Evolutionary conservation across 2,797 vertebrate genomes (phyloP).

Genomic region (Catharus ustulatus): DNA sequence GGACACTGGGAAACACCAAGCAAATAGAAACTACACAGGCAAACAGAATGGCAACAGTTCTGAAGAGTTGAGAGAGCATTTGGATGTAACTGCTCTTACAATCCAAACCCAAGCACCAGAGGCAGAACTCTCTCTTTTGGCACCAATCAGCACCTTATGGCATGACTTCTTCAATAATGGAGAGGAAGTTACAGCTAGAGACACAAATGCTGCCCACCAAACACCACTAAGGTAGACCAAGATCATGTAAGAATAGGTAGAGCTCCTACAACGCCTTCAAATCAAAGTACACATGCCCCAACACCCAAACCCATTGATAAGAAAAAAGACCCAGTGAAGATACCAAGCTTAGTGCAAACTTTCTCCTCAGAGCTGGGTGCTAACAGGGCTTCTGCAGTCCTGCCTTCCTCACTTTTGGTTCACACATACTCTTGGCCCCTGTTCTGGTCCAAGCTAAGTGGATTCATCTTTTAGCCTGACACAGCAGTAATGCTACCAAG

Average conservation of each 20-base stretch:
- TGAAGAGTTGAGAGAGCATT: background rate
- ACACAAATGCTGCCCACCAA: fast-evolving
- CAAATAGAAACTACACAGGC: background rate
- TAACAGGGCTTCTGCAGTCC: background rate
- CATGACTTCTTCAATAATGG: background rate
- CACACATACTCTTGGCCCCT: background rate
- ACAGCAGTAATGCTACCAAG: background rate
- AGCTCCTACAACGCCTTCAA: background rate
- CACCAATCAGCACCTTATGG: background rate
- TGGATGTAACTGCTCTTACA: background rate
- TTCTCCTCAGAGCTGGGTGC: background rate
- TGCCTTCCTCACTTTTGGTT: background rate
- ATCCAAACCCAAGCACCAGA: background rate
- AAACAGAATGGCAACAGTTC: background rate
- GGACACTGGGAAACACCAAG: background rate
- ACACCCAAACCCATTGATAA: background rate
- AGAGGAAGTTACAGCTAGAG: background rate
- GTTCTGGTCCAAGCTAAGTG: background rate
- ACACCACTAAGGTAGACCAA: background rate
- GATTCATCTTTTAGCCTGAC: background rate
- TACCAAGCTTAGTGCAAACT: background rate
- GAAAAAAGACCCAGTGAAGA: background rate
- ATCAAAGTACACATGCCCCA: background rate
- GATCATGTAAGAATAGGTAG: background rate
- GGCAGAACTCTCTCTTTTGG: background rate